Base-by-base conservation (phyloP, 2,797 vertebrate species). In the Knipowitschia caucasica region DNA sequence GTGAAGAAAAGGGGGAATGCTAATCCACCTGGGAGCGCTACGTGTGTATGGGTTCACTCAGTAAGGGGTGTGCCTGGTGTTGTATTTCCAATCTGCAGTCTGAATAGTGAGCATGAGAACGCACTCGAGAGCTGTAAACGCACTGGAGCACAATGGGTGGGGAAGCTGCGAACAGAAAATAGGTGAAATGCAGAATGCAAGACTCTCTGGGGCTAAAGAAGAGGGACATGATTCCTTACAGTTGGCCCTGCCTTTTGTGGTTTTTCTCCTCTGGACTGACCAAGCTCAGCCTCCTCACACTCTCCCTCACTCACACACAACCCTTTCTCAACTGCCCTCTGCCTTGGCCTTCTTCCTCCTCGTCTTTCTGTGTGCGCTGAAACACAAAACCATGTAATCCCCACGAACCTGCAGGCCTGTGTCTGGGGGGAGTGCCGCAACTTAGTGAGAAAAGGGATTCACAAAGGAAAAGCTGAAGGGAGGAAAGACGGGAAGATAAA, bases 321-420 rank as follows among this genome's bases (percentile, higher is more conserved):
- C 11, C 3, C 18, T 14, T 55, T 64, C 69, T 63, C 69, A 58
- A 66, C 64, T 58, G 52, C 70, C 50, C 74, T 67, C 74, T 81
- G 69, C 69, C 78, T 82, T 73, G 59, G 73, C 25, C 64, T 36
- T 66, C 69, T 62, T 77, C 69, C 67, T 78, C 73, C 67, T 75
- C 70, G 62, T 80, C 74, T 74, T 69, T 75, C 82, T 62, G 47
- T 23, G 44, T 24, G 67, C 0, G 2, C 70, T 74, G 77, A 81
- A 85, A 85, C 67, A 81, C 68, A 85, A 87, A 85, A 82, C 82
- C 75, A 73, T 77, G 77, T 77, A 81, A 83, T 86, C 83, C 81
- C 60, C 64, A 3, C 49, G 68, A 81, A 74, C 71, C 72, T n/a
- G n/a, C 4, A 52, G 72, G 49, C 72, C 15, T 23, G 46, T 23